Percentiles rank a stretch among this genome's conserved stretches.
phyloP scores from a whole-genome alignment of 2,113 vertebrate genomes.

The Lontra canadensis region DNA sequence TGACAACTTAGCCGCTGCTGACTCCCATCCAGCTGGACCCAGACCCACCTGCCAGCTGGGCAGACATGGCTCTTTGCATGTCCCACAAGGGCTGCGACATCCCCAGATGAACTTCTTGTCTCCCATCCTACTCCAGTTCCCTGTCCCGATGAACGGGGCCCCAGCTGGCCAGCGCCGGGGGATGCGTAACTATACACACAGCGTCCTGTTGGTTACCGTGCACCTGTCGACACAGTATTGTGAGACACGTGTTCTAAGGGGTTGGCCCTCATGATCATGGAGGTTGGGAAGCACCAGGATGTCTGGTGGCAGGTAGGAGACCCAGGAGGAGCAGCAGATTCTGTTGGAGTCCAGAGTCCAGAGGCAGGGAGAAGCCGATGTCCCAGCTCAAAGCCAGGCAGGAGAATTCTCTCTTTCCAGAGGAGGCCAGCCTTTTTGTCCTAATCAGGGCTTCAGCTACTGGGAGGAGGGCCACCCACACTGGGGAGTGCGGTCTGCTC shows the following conservation, averaged over 20 bases:
- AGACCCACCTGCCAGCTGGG: not conserved
- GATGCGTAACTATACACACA: accelerated
- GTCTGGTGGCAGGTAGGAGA: accelerated
- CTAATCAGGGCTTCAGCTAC: not conserved
- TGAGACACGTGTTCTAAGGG: not conserved
- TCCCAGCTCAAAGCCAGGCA: not conserved
- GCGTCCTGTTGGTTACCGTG: not conserved
- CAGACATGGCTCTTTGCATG: not conserved
- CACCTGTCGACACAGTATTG: no score
- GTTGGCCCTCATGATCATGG: not conserved
- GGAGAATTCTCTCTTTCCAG: not conserved
- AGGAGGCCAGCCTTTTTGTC: no score
- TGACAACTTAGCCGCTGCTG: no score
- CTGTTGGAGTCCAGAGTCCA: no score
- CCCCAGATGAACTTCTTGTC: no score
- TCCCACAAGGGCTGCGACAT: no score
- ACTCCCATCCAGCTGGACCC: not conserved
- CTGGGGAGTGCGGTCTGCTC: not conserved
- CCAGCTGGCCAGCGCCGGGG: no score
- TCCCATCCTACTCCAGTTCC: no score
- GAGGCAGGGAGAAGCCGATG: not conserved
- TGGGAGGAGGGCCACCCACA: not conserved
- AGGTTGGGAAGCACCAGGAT: not conserved
- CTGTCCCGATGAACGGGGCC: no score
- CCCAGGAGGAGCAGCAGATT: not conserved